A percentile compares a stretch with the other conserved stretches of the same genome.
These are phyloP conservation scores for Lissocephala sabroskyi DNA, from an alignment of 2,888 invertebrate species.

Conservation along the genomic window DNA sequence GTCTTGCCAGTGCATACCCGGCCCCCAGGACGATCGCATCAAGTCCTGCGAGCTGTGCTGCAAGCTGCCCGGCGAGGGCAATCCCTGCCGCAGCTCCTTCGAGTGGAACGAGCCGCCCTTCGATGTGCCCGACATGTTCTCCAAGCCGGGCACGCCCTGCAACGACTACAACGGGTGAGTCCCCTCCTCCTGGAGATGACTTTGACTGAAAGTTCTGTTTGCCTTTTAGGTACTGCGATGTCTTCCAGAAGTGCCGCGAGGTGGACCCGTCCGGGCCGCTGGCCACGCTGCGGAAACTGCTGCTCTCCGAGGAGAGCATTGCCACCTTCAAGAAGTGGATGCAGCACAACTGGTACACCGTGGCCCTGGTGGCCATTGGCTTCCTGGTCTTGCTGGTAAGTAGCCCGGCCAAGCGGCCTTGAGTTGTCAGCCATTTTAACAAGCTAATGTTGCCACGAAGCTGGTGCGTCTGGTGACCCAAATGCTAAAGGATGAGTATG, in stretches of 20 bases:
- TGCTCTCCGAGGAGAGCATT: conserved; percentile 91
- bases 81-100: conserved; percentile 89
- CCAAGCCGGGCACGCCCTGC: conserved; percentile 94
- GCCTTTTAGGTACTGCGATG: conserved; percentile 76
- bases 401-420: too few relatives aligned
- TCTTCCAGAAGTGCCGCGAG: conserved; percentile 86
- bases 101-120: conserved; percentile 91
- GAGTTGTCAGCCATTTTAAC: too few relatives aligned
- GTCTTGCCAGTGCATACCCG: conserved; percentile 93
- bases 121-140: conserved; percentile 94
- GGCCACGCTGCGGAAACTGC: conserved; percentile 88
- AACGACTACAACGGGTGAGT: conserved; percentile 89
- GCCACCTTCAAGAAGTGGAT: conserved; percentile 92
- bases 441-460: too few relatives aligned
- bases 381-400: conserved; percentile 88
- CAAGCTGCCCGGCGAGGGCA: conserved; percentile 86
- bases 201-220: background rate
- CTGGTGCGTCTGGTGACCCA: conserved; percentile 54
- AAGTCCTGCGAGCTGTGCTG: conserved; percentile 96
- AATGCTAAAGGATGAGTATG: conserved; percentile 62
- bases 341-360: conserved; percentile 92
- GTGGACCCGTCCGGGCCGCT: conserved; percentile 94
- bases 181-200: background rate
- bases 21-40: conserved; percentile 83
- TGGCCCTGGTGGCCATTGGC: conserved; percentile 81